phyloP scores from a whole-genome alignment of 2,797 vertebrate genomes.

The Helicolenus hilgendorfi region DNA sequence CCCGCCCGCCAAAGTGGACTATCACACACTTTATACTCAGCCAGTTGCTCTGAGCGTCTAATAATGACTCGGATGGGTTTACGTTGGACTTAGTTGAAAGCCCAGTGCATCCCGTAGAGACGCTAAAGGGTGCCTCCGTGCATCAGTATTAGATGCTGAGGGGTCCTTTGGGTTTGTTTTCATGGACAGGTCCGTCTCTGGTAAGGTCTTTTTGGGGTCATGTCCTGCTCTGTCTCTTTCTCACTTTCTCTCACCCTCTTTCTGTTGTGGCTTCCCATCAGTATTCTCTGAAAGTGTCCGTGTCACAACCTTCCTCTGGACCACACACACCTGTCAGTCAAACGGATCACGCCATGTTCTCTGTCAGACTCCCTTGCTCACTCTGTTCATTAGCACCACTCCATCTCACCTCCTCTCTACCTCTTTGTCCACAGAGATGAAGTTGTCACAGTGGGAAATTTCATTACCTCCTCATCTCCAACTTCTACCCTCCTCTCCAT shows the following conservation, averaged over 20 bases:
- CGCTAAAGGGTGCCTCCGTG: too few species aligned
- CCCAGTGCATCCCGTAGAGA: too few species aligned
- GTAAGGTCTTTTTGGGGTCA: background rate
- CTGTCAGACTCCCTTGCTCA: background rate
- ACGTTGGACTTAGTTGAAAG: too few species aligned
- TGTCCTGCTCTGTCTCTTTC: background rate
- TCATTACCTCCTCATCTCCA: background rate
- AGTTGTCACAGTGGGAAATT: background rate
- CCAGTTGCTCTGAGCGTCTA: too few species aligned
- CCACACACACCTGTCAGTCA: slow-evolving; percentile 17
- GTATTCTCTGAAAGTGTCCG: background rate
- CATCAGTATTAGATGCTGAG: background rate
- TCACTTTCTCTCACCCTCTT: background rate
- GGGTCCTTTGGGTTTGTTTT: background rate
- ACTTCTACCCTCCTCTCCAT: background rate
- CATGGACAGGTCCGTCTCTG: background rate
- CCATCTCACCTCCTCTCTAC: background rate
- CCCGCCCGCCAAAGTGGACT: too few species aligned
- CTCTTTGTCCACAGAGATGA: background rate
- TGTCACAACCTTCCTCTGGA: background rate
- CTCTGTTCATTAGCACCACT: slow-evolving; percentile 5
- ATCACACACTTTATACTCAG: too few species aligned
- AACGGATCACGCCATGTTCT: background rate
- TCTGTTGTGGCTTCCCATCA: background rate
- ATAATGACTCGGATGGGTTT: too few species aligned